Evolutionary conservation across 2,888 invertebrate genomes (phyloP).

Genomic region (Limnephilus lunatus): DNA sequence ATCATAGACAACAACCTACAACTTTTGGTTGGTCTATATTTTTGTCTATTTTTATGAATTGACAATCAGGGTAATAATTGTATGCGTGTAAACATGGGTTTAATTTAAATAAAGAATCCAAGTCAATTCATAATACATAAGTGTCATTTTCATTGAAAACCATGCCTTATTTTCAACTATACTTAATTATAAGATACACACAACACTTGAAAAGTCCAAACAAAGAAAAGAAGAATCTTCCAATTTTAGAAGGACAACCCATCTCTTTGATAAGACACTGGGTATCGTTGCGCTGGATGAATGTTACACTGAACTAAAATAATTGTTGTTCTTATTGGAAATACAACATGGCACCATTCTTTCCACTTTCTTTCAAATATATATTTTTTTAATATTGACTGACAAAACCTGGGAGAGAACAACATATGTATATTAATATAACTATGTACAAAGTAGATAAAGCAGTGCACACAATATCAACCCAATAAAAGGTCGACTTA

Average conservation of each 20-base stretch:
- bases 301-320: neutral
- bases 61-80: slow-evolving; percentile 20
- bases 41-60: slow-evolving; percentile 19
- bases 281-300: neutral
- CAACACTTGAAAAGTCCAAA: neutral
- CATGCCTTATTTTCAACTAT: slow-evolving; percentile 6
- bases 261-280: neutral
- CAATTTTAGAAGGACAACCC: neutral
- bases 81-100: neutral
- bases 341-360: neutral
- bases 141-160: neutral
- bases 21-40: neutral
- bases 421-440: neutral
- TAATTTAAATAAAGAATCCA: neutral
- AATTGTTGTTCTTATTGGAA: neutral
- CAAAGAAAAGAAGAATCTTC: neutral
- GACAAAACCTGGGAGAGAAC: neutral
- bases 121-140: neutral
- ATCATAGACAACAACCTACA: slow-evolving; percentile 10
- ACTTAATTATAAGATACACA: neutral
- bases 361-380: neutral
- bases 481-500: neutral
- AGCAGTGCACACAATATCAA: neutral
- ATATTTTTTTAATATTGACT: neutral
- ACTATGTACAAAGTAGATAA: neutral